Conservation (phyloP, 2,888 invertebrate genomes). For the Acronicta aceris region DNA sequence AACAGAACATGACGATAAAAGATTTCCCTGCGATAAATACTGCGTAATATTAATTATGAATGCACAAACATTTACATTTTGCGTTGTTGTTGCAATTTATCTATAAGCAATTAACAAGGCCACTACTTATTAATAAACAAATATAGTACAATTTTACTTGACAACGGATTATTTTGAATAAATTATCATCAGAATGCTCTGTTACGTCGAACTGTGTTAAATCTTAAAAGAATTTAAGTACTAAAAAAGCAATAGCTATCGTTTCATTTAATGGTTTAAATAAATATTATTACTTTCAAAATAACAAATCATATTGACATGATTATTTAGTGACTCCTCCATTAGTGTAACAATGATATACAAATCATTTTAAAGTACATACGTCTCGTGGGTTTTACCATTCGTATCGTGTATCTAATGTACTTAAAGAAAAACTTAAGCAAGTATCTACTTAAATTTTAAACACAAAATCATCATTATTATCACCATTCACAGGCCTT, state of each 20-base stretch:
- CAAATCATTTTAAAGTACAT: conserved; percentile 1
- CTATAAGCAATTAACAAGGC: conserved; percentile 44
- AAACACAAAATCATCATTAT: too few species aligned
- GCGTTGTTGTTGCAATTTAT: conserved; percentile 38
- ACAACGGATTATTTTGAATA: conserved; percentile 21
- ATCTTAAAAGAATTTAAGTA: too few species aligned
- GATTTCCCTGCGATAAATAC: conserved; percentile 18
- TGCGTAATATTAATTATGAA: conserved; percentile 18
- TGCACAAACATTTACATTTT: conserved; percentile 28
- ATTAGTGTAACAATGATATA: not conserved
- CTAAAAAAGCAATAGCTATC: too few species aligned
- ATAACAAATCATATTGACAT: not conserved
- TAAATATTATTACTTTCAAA: not conserved
- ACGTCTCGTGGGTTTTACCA: not conserved
- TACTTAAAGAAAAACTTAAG: too few species aligned
- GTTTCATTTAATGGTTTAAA: too few species aligned
- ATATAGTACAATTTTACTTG: conserved; percentile 28
- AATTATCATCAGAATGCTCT: not conserved
- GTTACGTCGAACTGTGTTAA: conserved; percentile 1
- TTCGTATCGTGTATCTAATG: not conserved
- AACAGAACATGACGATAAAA: conserved; percentile 9
- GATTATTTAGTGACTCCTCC: not conserved
- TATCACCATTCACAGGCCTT: too few species aligned
- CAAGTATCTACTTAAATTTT: too few species aligned
- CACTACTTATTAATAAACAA: conserved; percentile 39